These are phyloP conservation scores for Pedetes capensis DNA, from an alignment of 2,113 vertebrate genomes.

Conservation along the genomic window DNA sequence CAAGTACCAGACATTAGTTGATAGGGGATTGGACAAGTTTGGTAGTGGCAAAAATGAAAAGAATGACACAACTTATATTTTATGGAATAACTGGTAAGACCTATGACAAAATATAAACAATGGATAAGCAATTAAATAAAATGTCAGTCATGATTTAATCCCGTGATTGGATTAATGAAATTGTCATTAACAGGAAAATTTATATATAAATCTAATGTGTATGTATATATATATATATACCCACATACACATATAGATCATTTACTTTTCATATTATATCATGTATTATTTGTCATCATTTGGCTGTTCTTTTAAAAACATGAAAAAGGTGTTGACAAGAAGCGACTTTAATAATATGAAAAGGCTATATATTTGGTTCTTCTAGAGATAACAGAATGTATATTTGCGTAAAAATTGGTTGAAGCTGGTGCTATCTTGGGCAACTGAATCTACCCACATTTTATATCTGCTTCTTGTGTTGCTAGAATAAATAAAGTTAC, in stretches of 20 bases:
- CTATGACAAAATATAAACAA: neutral
- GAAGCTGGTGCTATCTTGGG: neutral
- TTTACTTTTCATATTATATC: neutral
- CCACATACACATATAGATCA: too few species aligned
- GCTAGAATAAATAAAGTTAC: slow-evolving; percentile 35
- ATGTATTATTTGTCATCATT: neutral
- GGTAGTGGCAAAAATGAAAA: neutral
- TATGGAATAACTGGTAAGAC: neutral
- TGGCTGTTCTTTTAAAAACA: neutral
- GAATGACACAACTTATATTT: neutral
- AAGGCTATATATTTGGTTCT: neutral
- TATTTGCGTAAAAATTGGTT: neutral
- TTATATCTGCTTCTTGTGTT: neutral
- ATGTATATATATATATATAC: too few species aligned
- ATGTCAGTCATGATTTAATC: neutral
- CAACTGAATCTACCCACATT: neutral
- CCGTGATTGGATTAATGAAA: neutral
- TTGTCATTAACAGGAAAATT: neutral
- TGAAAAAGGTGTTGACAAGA: neutral
- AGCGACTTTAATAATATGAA: neutral
- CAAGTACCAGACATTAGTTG: neutral
- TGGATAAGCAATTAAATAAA: neutral
- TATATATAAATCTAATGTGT: neutral
- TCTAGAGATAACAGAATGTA: neutral
- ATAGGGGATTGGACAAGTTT: neutral